Evolutionary conservation across 2,888 invertebrate species (phyloP), one percentile per base, ranked within the genome.

Genomic region (Lepidochrysops patricia): DNA sequence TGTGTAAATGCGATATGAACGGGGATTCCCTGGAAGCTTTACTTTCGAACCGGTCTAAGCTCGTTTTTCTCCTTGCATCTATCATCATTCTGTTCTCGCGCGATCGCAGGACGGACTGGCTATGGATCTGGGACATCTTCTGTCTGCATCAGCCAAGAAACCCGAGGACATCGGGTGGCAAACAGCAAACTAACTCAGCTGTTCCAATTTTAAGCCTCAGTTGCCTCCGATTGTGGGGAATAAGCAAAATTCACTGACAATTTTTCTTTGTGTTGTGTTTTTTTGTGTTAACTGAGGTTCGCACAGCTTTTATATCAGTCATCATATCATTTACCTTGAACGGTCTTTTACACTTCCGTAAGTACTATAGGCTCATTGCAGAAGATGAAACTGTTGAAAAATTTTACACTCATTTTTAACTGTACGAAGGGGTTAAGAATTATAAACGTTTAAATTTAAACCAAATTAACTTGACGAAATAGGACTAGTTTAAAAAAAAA

Each of bases 1-100:
- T 58, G 58, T 58, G 58, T 58, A 58, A 50, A 52, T 26, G 32
- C 49, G 34, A 52, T 26, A 35, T 52, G 15, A 49, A 58, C 19
- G 50, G 50, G 58, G 35, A 26, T 27, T 34, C 23, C 35, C 49
- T 34, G n/a, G 35, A 50, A 58, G 58, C 52, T 58, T 58, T 50
- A 58, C 58, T 58, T 57, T 58, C 34, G 26, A 58, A 52, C 35
- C 32, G 50, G 58, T 50, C 58, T 34, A 58, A 52, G 58, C 58
- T 58, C 58, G 50, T 19, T 43, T 58, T 58, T 49, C 52, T 52
- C 50, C 54, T 54, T 29, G 50, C 52, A 58, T 50, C 26, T 43
- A 35, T 52, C 35, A 58, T 58, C 29, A 13, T 43, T 57, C 26
- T 9, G 43, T 23, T 43, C 43, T 19, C 43, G 9, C 19, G 19